phyloP scores from a whole-genome alignment of 1,140 invertebrate species.

The Rhyacophila brunnea region DNA sequence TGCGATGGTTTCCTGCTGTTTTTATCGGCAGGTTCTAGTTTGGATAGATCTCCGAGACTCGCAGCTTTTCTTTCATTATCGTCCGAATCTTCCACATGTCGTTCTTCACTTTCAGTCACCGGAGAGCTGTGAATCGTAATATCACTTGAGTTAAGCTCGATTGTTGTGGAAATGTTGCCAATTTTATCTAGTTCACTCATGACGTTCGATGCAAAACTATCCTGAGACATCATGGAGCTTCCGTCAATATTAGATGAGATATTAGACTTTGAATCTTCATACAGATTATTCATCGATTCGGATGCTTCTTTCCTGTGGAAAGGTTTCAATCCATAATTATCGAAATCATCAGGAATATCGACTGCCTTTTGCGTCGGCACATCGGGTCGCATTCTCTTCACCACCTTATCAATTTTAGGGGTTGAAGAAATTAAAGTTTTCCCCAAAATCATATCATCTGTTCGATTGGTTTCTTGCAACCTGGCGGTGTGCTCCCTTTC shows the following conservation, averaged over 20 bases:
- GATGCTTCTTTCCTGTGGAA: conserved; percentile 47
- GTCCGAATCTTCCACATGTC: conserved; percentile 53
- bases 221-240: conserved; percentile 47
- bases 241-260: conserved; percentile 50
- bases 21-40: conserved; percentile 62
- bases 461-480: conserved; percentile 22
- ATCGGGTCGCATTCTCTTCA: conserved; percentile 30
- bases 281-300: conserved; percentile 53
- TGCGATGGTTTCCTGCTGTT: conserved; percentile 42
- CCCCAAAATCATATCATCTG: conserved; percentile 33
- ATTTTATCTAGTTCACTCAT: conserved; percentile 52
- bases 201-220: conserved; percentile 27
- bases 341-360: conserved; percentile 49
- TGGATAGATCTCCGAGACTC: conserved; percentile 76
- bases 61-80: conserved; percentile 74
- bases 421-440: conserved; percentile 32
- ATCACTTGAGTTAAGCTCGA: conserved; percentile 70
- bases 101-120: conserved; percentile 54
- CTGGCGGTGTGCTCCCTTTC: conserved; percentile 13
- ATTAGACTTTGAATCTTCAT: conserved; percentile 53
- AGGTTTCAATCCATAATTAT: conserved; percentile 44
- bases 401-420: conserved; percentile 33
- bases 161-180: conserved; percentile 53
- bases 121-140: conserved; percentile 73
- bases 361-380: conserved; percentile 45